Conservation (phyloP, 2,113 vertebrate species). For the Triplophysa siluroides region DNA sequence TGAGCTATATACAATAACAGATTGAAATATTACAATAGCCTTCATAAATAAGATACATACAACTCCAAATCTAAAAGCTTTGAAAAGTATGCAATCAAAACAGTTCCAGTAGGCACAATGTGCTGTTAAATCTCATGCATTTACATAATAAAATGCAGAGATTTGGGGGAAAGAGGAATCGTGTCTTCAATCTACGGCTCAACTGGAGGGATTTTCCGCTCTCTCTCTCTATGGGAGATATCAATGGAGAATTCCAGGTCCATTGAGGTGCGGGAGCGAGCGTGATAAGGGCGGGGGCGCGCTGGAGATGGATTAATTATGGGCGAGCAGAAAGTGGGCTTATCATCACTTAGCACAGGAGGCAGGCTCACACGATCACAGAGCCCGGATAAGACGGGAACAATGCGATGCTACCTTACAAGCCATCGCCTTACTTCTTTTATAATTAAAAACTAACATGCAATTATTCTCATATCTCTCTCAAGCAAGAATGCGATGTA, state of each 20-base stretch:
- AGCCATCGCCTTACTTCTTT: constrained; percentile 81
- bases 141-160: constrained; percentile 82
- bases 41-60: no score
- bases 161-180: constrained; percentile 85
- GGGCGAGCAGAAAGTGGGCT: constrained; percentile 92
- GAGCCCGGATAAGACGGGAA: constrained; percentile 86
- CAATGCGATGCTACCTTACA: constrained; percentile 91
- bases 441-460: constrained; percentile 94
- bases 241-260: constrained; percentile 89
- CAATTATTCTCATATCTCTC: constrained; percentile 87
- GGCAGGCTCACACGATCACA: constrained; percentile 92
- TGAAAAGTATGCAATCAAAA: constrained; percentile 77
- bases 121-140: constrained; percentile 83
- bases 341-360: constrained; percentile 93
- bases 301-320: constrained; percentile 97
- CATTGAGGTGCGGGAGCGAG: constrained; percentile 88
- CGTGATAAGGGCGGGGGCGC: constrained; percentile 89
- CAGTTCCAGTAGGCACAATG: constrained; percentile 76
- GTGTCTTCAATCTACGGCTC: constrained; percentile 88
- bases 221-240: constrained; percentile 82
- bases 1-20: no score
- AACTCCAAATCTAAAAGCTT: no score
- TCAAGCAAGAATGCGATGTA: constrained; percentile 85
- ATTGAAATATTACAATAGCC: no score
- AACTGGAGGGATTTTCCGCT: constrained; percentile 87